Evolutionary conservation across 1,140 invertebrate species (phyloP).

Genomic region (Ostrea edulis): DNA sequence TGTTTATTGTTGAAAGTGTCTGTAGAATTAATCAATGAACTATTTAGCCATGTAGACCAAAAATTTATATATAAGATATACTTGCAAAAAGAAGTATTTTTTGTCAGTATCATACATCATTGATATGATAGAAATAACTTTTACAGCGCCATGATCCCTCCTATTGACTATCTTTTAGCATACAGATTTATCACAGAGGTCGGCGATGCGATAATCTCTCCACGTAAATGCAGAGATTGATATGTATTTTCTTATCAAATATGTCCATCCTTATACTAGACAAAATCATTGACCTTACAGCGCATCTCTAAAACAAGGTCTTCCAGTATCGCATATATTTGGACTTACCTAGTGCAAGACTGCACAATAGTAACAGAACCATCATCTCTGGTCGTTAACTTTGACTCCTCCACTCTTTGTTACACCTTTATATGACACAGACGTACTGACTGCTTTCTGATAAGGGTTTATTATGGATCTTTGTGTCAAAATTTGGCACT

Average conservation of each 20-base stretch:
- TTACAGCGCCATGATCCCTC: too few species aligned
- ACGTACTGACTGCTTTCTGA: not conserved
- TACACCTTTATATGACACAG: not conserved
- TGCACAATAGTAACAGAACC: not conserved
- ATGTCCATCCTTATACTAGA: not conserved
- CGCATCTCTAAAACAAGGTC: not conserved
- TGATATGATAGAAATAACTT: too few species aligned
- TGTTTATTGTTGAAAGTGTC: too few species aligned
- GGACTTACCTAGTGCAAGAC: not conserved
- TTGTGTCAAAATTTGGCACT: not conserved
- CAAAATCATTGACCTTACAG: not conserved
- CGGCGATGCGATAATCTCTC: too few species aligned
- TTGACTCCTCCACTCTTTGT: not conserved
- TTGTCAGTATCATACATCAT: too few species aligned
- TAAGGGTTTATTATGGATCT: not conserved
- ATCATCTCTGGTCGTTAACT: not conserved
- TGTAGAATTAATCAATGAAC: too few species aligned
- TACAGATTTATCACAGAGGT: too few species aligned
- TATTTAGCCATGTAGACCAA: too few species aligned
- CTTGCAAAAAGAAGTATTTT: too few species aligned
- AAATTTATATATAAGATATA: too few species aligned
- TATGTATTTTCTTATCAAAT: not conserved
- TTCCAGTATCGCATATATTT: not conserved
- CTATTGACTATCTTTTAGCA: too few species aligned
- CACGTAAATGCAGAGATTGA: too few species aligned